Base-by-base conservation (phyloP, 2,888 invertebrate species). In the Drosophila quinaria region DNA sequence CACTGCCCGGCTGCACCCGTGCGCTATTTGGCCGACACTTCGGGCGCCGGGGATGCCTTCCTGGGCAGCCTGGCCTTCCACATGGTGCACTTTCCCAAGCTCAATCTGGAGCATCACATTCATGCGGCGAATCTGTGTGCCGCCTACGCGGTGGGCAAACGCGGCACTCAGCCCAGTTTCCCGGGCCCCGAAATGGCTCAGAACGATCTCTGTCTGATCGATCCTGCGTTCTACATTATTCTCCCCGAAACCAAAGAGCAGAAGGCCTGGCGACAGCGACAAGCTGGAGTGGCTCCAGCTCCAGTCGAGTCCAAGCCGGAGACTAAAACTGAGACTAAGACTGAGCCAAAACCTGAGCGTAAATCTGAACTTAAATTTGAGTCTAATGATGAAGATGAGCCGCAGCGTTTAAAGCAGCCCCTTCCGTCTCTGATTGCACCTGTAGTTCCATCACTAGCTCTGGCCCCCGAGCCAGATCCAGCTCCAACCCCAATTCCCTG, bases 1-100 rank as follows among this genome's bases (percentile, higher is more conserved):
- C 95, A 95, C 90, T 94, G 97, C 37, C 90, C 94, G 3, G 94
- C 96, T 59, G 93, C 94, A n/a, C 92, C 93, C 87, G 96, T 97
- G 2, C 72, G 80, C 0, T 93, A 94, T 59, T 95, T 97, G 51
- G 94, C 97, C 0, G 99, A 99, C 92, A 97, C 97, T 17, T 97
- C 97, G 0, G 99, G 99, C 19, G 99, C 99, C 54, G 46, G 50
- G 0, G 99, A 99, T 93, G 96, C 98, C 17, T 99, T 99, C 93
- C 95, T 98, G 70, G 99, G 99, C 17, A 96, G 97, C 8, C 92
- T 99, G 70, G 98, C 97, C 1, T 97, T 95, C 89, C 96, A 95
- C 87, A 92, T 97, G 68, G 95, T 96, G 0, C 93, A 94, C 55
- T 93, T 94, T 76, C 94, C 95, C 13, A 89, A 94, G 41, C 90